Base-by-base conservation (phyloP, 2,888 invertebrate genomes). In the Aphrophora alni region DNA sequence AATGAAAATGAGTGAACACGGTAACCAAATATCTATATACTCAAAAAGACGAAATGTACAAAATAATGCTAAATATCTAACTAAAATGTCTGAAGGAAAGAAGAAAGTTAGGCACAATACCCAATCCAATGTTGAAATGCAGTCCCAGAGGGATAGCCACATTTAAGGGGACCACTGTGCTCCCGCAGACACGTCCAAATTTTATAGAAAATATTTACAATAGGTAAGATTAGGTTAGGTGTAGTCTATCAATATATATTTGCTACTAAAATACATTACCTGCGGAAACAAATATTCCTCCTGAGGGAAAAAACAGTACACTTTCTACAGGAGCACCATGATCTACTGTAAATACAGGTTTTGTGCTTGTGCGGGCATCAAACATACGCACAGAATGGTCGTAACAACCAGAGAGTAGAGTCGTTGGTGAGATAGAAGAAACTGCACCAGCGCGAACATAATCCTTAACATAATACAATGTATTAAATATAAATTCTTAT, bases 311-410 rank as follows among this genome's bases (percentile, higher is more conserved):
- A 88, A 96, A 96, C 2, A 98, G 88, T 75, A 97, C 89, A 82
- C 95, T 94, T 89, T 98, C 98, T 0, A 99, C 94, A 0, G 98
- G 97, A 85, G 94, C 92, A 8, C 95, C 97, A 88, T 98, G 98
- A 86, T 97, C 93, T 0, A 97, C 93, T 27, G 91, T 92, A 78
- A 95, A 88, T 0, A 94, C 91, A 77, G 93, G 92, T 85, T 92
- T 90, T 84, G 92, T 84, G 77, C 81, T 91, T 0, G 93, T 92
- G 86, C 98, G 91, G 0, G 92, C 92, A 87, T 99, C 99, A 89
- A 95, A 98, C 88, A 99, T 90, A 87, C 95, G 95, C 0, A 98
- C 93, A 78, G 91, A 92, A 86, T 95, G 94, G 88, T 98, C 98
- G 88, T 98, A 98, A 44, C 96, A 94, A 38, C 97, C 97, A 0